Evolutionary conservation across 2,797 vertebrate genomes (phyloP).

Genomic region (Heteromormyrus szaboi): DNA sequence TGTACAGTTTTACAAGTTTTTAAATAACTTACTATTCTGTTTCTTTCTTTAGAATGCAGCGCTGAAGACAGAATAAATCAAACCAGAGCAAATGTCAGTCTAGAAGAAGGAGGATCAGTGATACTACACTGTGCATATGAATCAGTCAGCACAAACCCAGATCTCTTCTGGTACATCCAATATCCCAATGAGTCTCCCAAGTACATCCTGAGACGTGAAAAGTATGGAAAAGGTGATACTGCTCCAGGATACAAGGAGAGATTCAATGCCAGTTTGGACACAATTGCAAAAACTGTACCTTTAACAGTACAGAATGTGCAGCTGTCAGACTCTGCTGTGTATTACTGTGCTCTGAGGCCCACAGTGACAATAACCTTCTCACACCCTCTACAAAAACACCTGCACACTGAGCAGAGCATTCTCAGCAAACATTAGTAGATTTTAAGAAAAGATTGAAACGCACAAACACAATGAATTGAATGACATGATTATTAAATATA

Average conservation of each 20-base stretch:
- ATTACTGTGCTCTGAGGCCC: conserved; percentile 12
- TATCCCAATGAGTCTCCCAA: conserved; percentile 13
- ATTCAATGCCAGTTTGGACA: background rate
- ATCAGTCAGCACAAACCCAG: conserved; percentile 5
- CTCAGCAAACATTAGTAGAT: background rate
- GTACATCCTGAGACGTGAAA: conserved; percentile 21
- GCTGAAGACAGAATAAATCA: conserved; percentile 29
- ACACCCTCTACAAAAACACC: background rate
- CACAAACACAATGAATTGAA: background rate
- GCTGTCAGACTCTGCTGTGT: conserved; percentile 22
- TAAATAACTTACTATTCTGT: conserved; percentile 5
- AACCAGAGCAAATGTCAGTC: background rate
- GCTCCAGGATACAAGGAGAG: background rate
- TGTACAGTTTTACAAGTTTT: background rate
- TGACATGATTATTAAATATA: background rate
- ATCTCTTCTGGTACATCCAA: conserved; percentile 41
- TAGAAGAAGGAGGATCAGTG: conserved; percentile 25
- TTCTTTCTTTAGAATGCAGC: conserved; percentile 9
- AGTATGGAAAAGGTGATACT: background rate
- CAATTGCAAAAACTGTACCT: background rate
- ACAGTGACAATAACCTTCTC: background rate
- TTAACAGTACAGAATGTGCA: conserved; percentile 18
- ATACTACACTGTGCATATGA: conserved; percentile 27
- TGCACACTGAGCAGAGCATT: background rate
- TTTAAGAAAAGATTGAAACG: background rate